phyloP scores from a whole-genome alignment of 2,113 vertebrate genomes.

The Prionailurus viverrinus region DNA sequence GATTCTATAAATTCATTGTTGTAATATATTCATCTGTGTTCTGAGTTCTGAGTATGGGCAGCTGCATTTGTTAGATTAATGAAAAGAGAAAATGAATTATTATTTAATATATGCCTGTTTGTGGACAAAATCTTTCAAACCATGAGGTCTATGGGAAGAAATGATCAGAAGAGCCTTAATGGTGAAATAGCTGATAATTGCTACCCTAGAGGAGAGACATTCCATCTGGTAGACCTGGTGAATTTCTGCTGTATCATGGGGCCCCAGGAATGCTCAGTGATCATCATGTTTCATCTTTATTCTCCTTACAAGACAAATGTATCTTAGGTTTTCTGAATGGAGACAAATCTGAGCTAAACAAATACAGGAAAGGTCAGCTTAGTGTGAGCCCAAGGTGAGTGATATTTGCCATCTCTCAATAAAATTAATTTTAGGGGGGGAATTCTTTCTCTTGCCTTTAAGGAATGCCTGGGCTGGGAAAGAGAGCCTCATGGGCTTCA shows the following conservation, averaged over 20 bases:
- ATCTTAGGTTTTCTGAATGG: slow-evolving; percentile 29
- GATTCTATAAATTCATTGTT: slow-evolving; percentile 32
- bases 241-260: neutral
- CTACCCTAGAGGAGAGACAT: neutral
- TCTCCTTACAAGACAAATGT: slow-evolving; percentile 39
- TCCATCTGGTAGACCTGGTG: neutral
- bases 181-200: neutral
- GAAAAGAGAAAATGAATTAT: slow-evolving; percentile 51
- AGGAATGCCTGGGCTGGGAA: neutral
- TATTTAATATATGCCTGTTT: slow-evolving; percentile 10
- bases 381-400: neutral
- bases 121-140: slow-evolving; percentile 48
- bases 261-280: neutral
- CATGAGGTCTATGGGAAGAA: neutral
- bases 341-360: slow-evolving; percentile 43
- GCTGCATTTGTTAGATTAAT: slow-evolving; percentile 60
- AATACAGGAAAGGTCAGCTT: slow-evolving; percentile 29
- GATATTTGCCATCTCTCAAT: neutral
- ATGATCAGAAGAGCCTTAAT: neutral
- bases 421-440: slow-evolving; percentile 40
- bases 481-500: neutral
- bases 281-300: slow-evolving; percentile 23
- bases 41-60: slow-evolving; percentile 50
- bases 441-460: neutral
- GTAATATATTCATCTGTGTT: slow-evolving; percentile 61